phyloP scores from a whole-genome alignment of 2,113 vertebrate species.

The Motacilla tschutschensis region DNA sequence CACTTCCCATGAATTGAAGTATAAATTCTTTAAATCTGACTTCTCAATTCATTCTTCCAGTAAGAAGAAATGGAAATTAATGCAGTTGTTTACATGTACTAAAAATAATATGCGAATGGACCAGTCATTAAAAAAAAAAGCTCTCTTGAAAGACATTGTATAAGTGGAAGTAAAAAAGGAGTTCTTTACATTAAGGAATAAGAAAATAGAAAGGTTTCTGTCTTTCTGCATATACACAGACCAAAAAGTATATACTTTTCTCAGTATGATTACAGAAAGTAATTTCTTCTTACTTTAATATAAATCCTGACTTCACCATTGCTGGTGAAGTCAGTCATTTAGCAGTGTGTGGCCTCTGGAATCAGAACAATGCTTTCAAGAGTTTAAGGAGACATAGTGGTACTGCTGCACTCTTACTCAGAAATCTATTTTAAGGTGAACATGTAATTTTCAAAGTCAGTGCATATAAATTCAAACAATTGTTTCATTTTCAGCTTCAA shows the following conservation, averaged over 20 bases:
- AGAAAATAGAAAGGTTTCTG: not conserved
- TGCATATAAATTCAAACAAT: conserved; percentile 18
- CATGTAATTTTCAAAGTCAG: conserved; percentile 27
- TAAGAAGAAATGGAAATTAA: not conserved
- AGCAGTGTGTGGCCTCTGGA: not conserved
- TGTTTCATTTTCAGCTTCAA: conserved; percentile 13
- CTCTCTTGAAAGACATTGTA: not conserved
- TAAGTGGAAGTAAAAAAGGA: not conserved
- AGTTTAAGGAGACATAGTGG: not conserved
- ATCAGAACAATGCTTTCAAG: not conserved
- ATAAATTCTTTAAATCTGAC: not conserved
- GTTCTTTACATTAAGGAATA: not conserved
- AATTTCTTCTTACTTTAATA: not conserved
- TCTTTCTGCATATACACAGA: not conserved
- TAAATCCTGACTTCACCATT: not conserved
- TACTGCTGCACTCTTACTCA: not conserved
- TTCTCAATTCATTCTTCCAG: not conserved
- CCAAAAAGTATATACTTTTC: not conserved
- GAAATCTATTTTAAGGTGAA: conserved; percentile 44
- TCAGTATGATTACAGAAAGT: not conserved
- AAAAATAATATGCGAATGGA: not conserved
- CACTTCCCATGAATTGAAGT: not conserved
- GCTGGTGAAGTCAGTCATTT: conserved; percentile 7
- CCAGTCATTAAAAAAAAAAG: not conserved
- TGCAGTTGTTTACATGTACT: not conserved